Conservation (phyloP, 2,797 vertebrate genomes). For the Simalia tracyae region DNA sequence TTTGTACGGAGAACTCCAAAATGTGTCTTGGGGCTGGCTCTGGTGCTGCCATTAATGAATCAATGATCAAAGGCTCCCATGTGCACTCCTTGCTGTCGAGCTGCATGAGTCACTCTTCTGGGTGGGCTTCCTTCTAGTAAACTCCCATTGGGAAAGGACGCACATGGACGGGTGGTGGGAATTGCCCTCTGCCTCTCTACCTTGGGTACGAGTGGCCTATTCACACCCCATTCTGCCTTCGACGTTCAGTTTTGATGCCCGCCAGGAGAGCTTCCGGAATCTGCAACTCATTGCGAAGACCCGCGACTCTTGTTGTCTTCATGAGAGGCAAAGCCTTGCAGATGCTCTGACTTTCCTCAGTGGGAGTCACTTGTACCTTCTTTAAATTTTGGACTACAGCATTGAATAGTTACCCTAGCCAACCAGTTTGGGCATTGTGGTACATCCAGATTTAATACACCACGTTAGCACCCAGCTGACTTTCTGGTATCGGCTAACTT, state of each 20-base stretch:
- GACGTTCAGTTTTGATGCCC: not conserved
- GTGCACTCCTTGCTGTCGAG: not conserved
- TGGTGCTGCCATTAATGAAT: not conserved
- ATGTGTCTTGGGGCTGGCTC: not conserved
- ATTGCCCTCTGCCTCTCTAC: not conserved
- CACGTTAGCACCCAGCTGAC: not conserved
- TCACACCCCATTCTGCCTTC: not conserved
- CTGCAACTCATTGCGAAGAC: not conserved
- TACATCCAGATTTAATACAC: not conserved
- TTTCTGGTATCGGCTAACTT: not conserved
- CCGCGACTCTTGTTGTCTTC: not conserved
- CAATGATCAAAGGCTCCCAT: not conserved
- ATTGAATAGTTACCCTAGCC: not conserved
- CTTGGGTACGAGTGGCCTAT: not conserved
- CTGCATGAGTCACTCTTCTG: not conserved
- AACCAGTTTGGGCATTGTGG: not conserved
- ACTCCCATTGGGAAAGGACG: not conserved
- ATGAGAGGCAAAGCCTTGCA: not conserved
- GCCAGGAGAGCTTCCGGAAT: not conserved
- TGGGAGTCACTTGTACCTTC: not conserved
- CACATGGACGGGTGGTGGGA: not conserved
- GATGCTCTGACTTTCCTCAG: not conserved
- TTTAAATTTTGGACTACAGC: not conserved
- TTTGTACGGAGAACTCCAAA: not conserved
- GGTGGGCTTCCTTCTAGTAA: not conserved